Evolutionary conservation across 2,888 invertebrate species (phyloP).

Genomic region (Epirrhoe tristata): DNA sequence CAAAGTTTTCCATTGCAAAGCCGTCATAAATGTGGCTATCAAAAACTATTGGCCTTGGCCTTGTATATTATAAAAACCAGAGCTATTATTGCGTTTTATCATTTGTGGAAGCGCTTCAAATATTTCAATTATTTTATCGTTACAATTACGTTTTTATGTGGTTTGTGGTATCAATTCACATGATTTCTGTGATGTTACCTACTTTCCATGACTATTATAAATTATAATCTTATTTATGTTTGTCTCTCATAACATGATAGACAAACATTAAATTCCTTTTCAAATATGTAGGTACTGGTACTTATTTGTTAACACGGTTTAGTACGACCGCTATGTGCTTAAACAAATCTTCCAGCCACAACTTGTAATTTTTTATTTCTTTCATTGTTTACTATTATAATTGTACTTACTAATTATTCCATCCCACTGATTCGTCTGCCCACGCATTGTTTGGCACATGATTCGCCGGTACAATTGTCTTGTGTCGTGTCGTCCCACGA

Average conservation of each 20-base stretch:
- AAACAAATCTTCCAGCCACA: not conserved
- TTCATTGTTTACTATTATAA: not conserved
- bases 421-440: constrained; percentile 40
- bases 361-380: not conserved
- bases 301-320: too few species aligned
- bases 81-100: not conserved
- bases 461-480: constrained; percentile 52
- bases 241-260: too few species aligned
- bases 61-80: not conserved
- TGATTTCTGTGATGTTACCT: too few species aligned
- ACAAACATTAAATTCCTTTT: too few species aligned
- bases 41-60: not conserved
- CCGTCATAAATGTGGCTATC: not conserved
- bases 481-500: constrained; percentile 67
- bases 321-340: too few species aligned
- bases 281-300: too few species aligned
- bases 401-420: constrained; percentile 16
- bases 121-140: constrained; percentile 35
- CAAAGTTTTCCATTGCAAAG: not conserved
- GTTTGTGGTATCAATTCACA: not conserved
- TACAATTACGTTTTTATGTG: constrained; percentile 14
- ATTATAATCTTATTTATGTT: too few species aligned
- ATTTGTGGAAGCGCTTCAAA: not conserved
- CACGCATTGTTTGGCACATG: constrained; percentile 43
- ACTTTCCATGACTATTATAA: too few species aligned